Base-by-base conservation (phyloP, 2,797 vertebrate genomes). In the Morelia viridis region DNA sequence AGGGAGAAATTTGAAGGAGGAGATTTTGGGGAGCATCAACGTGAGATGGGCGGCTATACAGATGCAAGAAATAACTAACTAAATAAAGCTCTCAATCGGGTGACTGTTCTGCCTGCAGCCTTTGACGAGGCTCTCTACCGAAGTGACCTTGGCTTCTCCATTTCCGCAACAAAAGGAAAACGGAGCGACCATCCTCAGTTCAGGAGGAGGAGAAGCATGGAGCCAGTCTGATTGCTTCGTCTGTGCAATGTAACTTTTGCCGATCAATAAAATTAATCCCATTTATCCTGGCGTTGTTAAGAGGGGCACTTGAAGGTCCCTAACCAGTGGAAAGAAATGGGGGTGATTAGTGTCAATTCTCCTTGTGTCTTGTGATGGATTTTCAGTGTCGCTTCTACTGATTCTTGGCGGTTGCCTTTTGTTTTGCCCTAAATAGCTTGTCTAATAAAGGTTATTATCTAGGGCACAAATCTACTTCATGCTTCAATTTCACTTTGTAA, bases 381-480 rank as follows among this genome's bases (percentile, higher is more conserved):
- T 95, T 94, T 94, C 92, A 92, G 85, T 6, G 0, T 94, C 13
- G 19, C 95, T 94, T 88, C 93, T 92, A 92, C 93, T 68, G 94
- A 93, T 94, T 94, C 94, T 95, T 89, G 76, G 91, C 92, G 94
- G 94, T 95, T 96, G 92, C 95, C 96, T 96, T 97, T 97, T 97
- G 96, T 96, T 96, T 97, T 94, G 88, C 91, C 68, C 94, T 96
- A 96, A 96, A 95, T 96, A 94, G 96, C 96, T 96, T 96, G 96
- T 96, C 96, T 96, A 96, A 97, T 96, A 96, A 96, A 95, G 0
- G 93, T 94, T 92, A 93, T 96, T 97, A 96, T 97, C 96, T 96
- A 68, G 90, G 94, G 94, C 96, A 96, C 96, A 95, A 95, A 96
- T 97, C 97, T 96, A 90, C 96, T 96, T 95, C 96, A 93, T 94